Base-by-base conservation (phyloP, 2,797 vertebrate genomes). In the Enteromius fasciolatus region DNA sequence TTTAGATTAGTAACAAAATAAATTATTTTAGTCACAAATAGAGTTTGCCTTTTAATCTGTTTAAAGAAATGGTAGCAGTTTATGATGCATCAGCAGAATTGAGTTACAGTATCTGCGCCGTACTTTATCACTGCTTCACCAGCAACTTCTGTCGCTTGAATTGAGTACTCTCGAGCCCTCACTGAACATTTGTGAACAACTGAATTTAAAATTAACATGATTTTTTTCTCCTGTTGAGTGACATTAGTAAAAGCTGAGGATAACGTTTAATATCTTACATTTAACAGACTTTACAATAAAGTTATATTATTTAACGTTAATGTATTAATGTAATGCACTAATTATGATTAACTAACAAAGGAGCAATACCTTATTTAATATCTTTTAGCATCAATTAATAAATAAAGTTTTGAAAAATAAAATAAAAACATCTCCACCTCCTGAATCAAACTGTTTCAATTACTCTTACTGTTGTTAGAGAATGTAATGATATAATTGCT, bases 31-130 rank as follows among this genome's bases (percentile, higher is more conserved):
- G 90, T 88, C 89, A 89, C 91, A 93, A 92, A 94, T 92, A 79
- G 84, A 92, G 89, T 95, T 94, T 92, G 78, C 69, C 85, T 80
- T 85, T 89, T 93, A 93, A 94, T 95, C 91, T 93, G 93, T 94
- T 93, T 94, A 94, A 94, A 94, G 92, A 93, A 93, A 94, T 94
- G 90, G 92, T 93, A 89, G 85, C 69, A 79, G 87, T 80, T 78
- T 88, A 87, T 92, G 92, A 92, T 91, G 91, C 90, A 92, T 94
- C 94, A 94, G 94, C 92, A 92, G 87, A 89, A 92, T 90, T 80
- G 80, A 87, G 87, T 57, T 14, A 36, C 33, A 5, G 33, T 36
- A 5, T 48, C 70, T 52, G 28, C 28, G 52, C 0, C 5, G 2
- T n/a, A n/a, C 52, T n/a, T 18, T 54, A 25, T 59, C 23, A 25